A percentile compares a stretch with the other conserved stretches of the same genome.
phyloP scores from a whole-genome alignment of 1,140 invertebrate genomes.

The Yoshiicerus persimilis region DNA sequence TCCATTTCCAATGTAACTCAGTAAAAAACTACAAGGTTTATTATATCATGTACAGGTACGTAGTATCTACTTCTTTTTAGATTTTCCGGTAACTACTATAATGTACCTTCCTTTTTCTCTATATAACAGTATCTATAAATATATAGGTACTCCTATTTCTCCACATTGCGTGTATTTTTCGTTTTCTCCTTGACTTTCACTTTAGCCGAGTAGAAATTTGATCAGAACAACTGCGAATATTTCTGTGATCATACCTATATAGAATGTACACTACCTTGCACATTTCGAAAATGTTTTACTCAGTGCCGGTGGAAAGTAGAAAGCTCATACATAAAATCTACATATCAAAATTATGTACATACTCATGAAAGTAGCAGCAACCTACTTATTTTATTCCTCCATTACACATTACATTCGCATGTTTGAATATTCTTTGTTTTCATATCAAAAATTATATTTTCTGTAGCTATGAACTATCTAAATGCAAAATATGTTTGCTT shows the following conservation, averaged over 20 bases:
- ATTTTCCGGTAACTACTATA: background rate
- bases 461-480: background rate
- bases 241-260: background rate
- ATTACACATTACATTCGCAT: background rate
- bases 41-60: background rate
- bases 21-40: background rate
- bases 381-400: background rate
- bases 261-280: background rate
- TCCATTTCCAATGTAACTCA: background rate
- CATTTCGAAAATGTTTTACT: background rate
- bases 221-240: background rate
- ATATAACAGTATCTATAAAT: too few species aligned
- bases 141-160: background rate
- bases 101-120: background rate
- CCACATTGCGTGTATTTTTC: background rate
- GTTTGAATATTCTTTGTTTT: background rate
- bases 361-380: background rate
- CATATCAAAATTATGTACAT: background rate
- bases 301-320: background rate
- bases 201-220: background rate
- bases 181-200: background rate
- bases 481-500: background rate
- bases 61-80: background rate
- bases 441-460: background rate
- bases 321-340: conserved; percentile 11